Evolutionary conservation across 92 coral and sea anemone genomes (phyloP).

Genomic region (Porites cylindrica): DNA sequence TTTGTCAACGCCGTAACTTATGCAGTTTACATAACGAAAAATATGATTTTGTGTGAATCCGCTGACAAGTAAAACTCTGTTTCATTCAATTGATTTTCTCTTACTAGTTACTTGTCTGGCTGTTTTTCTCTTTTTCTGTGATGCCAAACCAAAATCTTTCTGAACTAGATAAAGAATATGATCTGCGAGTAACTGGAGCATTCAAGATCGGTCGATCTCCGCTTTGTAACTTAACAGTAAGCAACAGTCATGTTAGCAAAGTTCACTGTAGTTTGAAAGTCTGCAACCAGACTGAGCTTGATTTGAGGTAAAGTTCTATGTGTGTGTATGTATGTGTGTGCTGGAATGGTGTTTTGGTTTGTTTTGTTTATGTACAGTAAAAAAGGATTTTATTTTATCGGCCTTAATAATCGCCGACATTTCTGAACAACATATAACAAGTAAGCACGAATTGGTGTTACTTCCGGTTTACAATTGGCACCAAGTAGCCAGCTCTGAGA

Average conservation of each 20-base stretch:
- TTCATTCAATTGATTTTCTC: too few relatives aligned
- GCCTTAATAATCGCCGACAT: background rate
- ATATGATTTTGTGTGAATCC: background rate
- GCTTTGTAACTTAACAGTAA: constrained; percentile 32
- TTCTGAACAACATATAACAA: background rate
- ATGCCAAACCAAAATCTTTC: background rate
- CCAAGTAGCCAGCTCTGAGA: too few relatives aligned
- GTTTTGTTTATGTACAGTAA: background rate
- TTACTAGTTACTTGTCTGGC: background rate
- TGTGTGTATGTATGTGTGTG: background rate
- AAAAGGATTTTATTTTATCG: background rate
- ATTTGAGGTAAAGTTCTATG: background rate
- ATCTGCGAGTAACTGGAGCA: constrained; percentile 33
- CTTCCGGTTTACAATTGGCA: too few relatives aligned
- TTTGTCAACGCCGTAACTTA: background rate
- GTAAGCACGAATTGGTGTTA: too few relatives aligned
- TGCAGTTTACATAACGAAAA: background rate
- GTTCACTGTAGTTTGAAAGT: constrained; percentile 45
- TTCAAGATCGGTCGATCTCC: constrained; percentile 58
- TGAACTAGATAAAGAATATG: background rate
- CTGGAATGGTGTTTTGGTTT: background rate
- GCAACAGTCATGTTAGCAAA: constrained; percentile 35
- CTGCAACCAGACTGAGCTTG: background rate
- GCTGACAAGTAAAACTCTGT: background rate
- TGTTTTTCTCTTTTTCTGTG: background rate